Percentiles rank a stretch among this genome's conserved stretches.
Evolutionary conservation across 2,113 vertebrate species (phyloP).

Genomic region (Pachypanchax playfairii): DNA sequence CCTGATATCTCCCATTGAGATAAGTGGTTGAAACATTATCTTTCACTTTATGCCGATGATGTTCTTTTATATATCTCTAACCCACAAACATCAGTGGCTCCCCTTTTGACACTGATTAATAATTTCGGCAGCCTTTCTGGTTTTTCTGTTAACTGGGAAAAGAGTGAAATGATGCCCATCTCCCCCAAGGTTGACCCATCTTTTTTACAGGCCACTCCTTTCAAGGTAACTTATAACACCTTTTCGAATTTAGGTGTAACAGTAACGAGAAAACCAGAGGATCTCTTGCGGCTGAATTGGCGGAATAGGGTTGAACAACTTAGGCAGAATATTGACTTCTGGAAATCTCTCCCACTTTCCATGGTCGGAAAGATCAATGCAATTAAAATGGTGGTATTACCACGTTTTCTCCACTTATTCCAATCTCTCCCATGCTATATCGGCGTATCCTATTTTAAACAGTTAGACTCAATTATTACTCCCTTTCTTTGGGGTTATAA

Average conservation of each 20-base stretch:
- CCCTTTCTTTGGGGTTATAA: background rate
- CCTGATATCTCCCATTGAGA: background rate
- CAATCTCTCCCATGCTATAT: background rate
- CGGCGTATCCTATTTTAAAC: background rate
- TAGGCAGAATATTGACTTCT: constrained; percentile 1
- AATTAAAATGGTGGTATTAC: background rate
- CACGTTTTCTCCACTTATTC: background rate
- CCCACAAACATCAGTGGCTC: background rate
- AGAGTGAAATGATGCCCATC: background rate
- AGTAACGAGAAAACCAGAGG: background rate
- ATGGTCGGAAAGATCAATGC: background rate
- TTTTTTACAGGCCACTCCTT: background rate
- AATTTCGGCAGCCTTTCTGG: too few species aligned
- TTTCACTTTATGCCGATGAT: background rate
- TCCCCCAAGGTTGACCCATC: background rate
- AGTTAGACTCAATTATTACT: background rate
- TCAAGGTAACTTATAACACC: background rate
- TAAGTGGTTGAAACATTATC: background rate
- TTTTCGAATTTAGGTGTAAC: background rate
- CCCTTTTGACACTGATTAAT: background rate
- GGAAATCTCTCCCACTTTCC: background rate
- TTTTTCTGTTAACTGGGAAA: background rate
- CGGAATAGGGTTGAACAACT: background rate
- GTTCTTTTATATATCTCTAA: background rate
- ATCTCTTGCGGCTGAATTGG: too few species aligned